Base-by-base conservation (phyloP, 2,113 vertebrate species). In the Seriola dumerili region DNA sequence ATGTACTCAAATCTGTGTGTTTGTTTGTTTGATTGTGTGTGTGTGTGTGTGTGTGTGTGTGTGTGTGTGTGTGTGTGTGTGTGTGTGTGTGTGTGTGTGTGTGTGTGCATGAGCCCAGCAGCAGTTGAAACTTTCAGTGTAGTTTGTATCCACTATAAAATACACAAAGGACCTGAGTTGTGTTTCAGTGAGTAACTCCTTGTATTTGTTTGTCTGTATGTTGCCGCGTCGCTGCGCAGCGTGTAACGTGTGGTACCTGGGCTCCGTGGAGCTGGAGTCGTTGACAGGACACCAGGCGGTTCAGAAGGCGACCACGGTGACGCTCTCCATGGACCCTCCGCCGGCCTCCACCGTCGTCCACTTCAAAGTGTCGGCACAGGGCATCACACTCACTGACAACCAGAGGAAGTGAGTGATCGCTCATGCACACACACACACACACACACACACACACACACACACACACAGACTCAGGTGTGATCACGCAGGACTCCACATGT, bases 341-440 rank as follows among this genome's bases (percentile, higher is more conserved):
- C 95, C 96, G 0, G 6, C 94, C 73, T 98, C 96, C 71, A 99
- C 98, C 0, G 92, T 97, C 2, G 98, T 99, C 62, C 98, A 99
- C 93, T 99, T 99, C 92, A 99, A 99, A 88, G 98, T 99, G 90
- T 99, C 98, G 3, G 95, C 97, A 0, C 98, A 99, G 88, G 98
- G 98, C 74, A 98, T 99, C 94, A 99, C 98, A 0, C 89, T 99
- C 89, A 99, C 98, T 0, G 98, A 99, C 95, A 99, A 99, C 92
- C 97, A 99, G 93, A 96, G 98, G 88, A 99, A 98, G 98, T 99
- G 93, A 97, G 97, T 91, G 17, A 25, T 54, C 4, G 3, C 0
- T 16, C 50, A 21, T 29, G 23, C 38, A 3, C 32, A 73, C 38
- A 40, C 36, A 19, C 29, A 66, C 38, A 72, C 57, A 77, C 59